Percentiles rank a stretch among this genome's conserved stretches.
These are phyloP conservation scores for Eumerus sabulonum DNA, from an alignment of 2,888 invertebrate genomes.

Conservation along the genomic window DNA sequence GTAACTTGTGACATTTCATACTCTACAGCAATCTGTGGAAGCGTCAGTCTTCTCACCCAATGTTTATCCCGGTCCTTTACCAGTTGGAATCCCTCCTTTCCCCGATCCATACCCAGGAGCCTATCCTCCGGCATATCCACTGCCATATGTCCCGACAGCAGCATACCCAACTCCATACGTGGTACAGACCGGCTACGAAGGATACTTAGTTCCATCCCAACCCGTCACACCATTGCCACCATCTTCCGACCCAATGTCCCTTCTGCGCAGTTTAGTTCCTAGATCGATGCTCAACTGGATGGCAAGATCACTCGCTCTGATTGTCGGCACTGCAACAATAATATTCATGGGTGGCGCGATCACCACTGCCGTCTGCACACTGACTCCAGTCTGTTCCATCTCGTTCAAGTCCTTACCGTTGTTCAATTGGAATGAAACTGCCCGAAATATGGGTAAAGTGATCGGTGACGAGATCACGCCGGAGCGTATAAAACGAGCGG, in stretches of 20 bases:
- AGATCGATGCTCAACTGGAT: conserved; percentile 75
- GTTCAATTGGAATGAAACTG: conserved; percentile 73
- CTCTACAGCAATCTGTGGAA: conserved; percentile 56
- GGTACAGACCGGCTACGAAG: conserved; percentile 79
- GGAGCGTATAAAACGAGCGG: conserved; percentile 80
- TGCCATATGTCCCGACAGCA: conserved; percentile 70
- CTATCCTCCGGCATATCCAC: conserved; percentile 70
- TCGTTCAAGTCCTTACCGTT: conserved; percentile 75
- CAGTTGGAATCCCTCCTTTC: conserved; percentile 77
- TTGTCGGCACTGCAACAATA: conserved; percentile 78
- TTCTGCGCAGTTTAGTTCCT: conserved; percentile 73
- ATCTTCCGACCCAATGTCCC: conserved; percentile 62
- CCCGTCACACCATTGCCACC: conserved; percentile 65
- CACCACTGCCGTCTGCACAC: conserved; percentile 80
- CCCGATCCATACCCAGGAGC: conserved; percentile 75
- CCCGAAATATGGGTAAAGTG: conserved; percentile 74
- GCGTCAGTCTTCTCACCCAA: conserved; percentile 74
- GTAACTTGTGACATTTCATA: neutral
- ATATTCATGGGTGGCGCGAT: conserved; percentile 80
- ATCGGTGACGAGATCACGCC: conserved; percentile 79
- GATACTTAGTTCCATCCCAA: conserved; percentile 77
- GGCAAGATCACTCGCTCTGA: conserved; percentile 78
- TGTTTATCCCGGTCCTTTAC: conserved; percentile 72
- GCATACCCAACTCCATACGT: conserved; percentile 74
- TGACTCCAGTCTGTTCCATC: conserved; percentile 82